Conservation (phyloP, 2,797 vertebrate genomes). For the Orestias chungarensis region DNA sequence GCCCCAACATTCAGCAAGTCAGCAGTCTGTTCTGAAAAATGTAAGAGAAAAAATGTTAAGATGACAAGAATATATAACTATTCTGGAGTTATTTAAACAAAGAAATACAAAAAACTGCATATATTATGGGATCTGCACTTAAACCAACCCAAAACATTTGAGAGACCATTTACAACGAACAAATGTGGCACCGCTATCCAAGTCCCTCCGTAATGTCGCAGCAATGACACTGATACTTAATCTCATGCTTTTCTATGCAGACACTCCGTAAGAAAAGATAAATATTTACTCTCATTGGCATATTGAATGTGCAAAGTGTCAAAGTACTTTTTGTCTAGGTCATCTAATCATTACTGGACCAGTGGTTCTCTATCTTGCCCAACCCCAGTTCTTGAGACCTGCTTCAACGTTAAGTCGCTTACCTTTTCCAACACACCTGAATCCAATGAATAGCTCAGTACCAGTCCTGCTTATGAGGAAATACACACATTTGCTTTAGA, state of each 20-base stretch:
- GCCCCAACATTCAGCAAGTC: conserved; percentile 32
- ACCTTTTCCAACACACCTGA: neutral
- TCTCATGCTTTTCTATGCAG: neutral
- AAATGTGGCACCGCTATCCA: too few species aligned
- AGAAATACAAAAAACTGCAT: neutral
- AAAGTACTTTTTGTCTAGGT: neutral
- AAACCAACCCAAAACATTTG: neutral
- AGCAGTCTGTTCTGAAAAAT: neutral
- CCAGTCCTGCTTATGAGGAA: neutral
- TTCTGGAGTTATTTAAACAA: neutral
- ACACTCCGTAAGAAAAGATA: neutral
- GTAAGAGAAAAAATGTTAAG: neutral
- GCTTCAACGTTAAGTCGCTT: neutral
- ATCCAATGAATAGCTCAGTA: neutral
- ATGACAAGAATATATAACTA: neutral
- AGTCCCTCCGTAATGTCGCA: neutral
- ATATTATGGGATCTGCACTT: neutral
- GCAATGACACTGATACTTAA: neutral
- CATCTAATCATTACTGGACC: neutral
- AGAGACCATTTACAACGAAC: neutral
- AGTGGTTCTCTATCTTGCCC: too few species aligned
- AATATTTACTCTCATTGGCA: neutral
- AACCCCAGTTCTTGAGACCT: neutral
- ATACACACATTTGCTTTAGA: neutral
- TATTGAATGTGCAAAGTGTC: neutral